Evolutionary conservation across 2,888 invertebrate species (phyloP).

Genomic region (Amiota communis): DNA sequence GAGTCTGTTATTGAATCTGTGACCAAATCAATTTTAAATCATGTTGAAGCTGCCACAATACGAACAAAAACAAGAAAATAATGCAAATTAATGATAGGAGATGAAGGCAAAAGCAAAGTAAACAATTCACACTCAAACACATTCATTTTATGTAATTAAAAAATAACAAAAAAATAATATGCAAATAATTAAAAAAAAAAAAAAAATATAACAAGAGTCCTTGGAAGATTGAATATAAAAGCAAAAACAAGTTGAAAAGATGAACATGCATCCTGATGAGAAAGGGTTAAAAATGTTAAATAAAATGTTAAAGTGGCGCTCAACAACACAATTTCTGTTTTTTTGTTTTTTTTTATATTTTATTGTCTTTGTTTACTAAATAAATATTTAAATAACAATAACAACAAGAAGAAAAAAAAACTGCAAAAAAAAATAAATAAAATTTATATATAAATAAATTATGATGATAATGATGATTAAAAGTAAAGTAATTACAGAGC

Average conservation of each 20-base stretch:
- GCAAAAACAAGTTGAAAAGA: slow-evolving; percentile 37
- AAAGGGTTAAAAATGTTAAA: not conserved
- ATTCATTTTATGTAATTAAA: slow-evolving; percentile 56
- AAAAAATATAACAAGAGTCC: too few species aligned
- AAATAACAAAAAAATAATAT: slow-evolving; percentile 51
- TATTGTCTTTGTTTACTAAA: slow-evolving; percentile 36
- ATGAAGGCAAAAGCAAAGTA: slow-evolving; percentile 32
- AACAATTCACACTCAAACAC: slow-evolving; percentile 25
- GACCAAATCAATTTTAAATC: slow-evolving; percentile 52
- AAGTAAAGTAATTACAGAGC: slow-evolving; percentile 37
- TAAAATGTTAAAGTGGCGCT: not conserved
- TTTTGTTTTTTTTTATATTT: slow-evolving; percentile 21
- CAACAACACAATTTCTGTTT: not conserved
- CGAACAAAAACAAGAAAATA: not conserved
- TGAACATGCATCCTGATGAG: too few species aligned
- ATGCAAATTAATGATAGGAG: slow-evolving; percentile 3
- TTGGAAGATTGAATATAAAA: slow-evolving; percentile 28
- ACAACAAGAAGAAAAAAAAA: slow-evolving; percentile 7
- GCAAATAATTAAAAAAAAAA: slow-evolving; percentile 40
- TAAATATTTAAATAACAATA: slow-evolving; percentile 12
- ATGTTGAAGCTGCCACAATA: not conserved
- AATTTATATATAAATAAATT: slow-evolving; percentile 14
- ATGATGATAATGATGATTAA: slow-evolving; percentile 27
- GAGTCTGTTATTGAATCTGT: slow-evolving; percentile 53
- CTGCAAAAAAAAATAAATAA: slow-evolving; percentile 9